phyloP scores from a whole-genome alignment of 2,797 vertebrate genomes.

The Gymnothorax javanicus region DNA sequence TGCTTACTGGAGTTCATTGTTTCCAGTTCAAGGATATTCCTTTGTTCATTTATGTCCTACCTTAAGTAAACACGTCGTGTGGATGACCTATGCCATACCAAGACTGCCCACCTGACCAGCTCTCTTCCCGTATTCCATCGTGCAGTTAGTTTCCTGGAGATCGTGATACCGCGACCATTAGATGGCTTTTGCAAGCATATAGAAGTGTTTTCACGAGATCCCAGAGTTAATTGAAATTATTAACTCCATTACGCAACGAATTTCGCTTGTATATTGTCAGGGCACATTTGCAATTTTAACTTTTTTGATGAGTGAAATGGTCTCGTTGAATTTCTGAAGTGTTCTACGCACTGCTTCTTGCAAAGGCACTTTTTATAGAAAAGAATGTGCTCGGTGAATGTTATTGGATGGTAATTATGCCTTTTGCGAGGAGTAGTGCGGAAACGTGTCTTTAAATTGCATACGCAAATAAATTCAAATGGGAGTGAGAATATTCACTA shows the following conservation, averaged over 20 bases:
- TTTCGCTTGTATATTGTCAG: not conserved
- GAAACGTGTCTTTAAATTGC: not conserved
- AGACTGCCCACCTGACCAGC: slow-evolving; percentile 52
- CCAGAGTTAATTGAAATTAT: not conserved
- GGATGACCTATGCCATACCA: slow-evolving; percentile 45
- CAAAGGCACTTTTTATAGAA: not conserved
- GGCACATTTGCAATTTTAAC: not conserved
- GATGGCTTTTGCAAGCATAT: slow-evolving; percentile 42
- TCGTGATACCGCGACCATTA: slow-evolving; percentile 44
- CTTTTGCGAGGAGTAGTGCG: not conserved
- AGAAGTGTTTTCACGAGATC: slow-evolving; percentile 39
- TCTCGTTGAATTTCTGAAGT: not conserved
- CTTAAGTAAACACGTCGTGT: slow-evolving; percentile 13
- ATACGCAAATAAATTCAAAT: not conserved
- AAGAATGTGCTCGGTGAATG: not conserved
- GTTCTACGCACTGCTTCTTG: not conserved
- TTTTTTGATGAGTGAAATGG: not conserved
- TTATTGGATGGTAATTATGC: not conserved
- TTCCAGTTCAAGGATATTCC: slow-evolving; percentile 7
- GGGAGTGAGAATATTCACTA: not conserved
- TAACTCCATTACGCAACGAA: slow-evolving; percentile 5
- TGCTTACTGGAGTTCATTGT: slow-evolving; percentile 16
- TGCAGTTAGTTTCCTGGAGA: slow-evolving; percentile 19
- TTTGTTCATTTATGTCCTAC: not conserved
- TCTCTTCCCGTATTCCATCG: slow-evolving; percentile 25